phyloP scores from a whole-genome alignment of 1,140 invertebrate species.

The Homarus americanus region DNA sequence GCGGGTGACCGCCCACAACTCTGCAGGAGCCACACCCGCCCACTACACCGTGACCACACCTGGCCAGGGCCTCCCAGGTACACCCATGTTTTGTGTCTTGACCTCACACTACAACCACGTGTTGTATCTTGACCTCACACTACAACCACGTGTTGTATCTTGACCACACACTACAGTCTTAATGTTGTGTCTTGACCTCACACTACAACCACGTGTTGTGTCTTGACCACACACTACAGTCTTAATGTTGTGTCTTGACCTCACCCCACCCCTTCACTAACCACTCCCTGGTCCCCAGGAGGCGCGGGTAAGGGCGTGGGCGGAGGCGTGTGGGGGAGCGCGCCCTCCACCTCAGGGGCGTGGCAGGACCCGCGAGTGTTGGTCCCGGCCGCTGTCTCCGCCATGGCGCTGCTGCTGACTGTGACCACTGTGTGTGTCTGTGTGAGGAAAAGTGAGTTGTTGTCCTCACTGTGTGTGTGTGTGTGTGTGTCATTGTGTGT shows the following conservation, averaged over 20 bases:
- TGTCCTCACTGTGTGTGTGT: too few relatives aligned
- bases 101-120: too few relatives aligned
- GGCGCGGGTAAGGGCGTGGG: slow-evolving; percentile 11
- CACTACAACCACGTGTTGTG: too few relatives aligned
- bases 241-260: too few relatives aligned
- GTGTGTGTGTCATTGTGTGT: too few relatives aligned
- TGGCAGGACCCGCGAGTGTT: slow-evolving; percentile 52
- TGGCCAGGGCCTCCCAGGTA: slow-evolving; percentile 14
- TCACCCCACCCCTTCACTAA: too few relatives aligned
- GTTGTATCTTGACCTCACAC: too few relatives aligned
- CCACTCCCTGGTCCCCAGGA: neutral
- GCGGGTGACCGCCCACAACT: slow-evolving; percentile 96
- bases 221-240: too few relatives aligned
- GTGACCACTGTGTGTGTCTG: slow-evolving; percentile 82
- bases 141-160: too few relatives aligned
- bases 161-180: too few relatives aligned
- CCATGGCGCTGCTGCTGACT: slow-evolving; percentile 82
- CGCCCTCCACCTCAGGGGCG: slow-evolving; percentile 82
- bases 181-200: too few relatives aligned
- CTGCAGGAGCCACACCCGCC: slow-evolving; percentile 94
- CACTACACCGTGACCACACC: slow-evolving; percentile 95
- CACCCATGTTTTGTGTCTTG: too few relatives aligned
- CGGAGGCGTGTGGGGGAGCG: slow-evolving; percentile 82
- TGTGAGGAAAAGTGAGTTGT: slow-evolving; percentile 83
- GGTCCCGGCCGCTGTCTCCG: slow-evolving; percentile 84